These are phyloP conservation scores for Tipula confusa DNA, from an alignment of 2,888 invertebrate species.

Conservation along the genomic window DNA sequence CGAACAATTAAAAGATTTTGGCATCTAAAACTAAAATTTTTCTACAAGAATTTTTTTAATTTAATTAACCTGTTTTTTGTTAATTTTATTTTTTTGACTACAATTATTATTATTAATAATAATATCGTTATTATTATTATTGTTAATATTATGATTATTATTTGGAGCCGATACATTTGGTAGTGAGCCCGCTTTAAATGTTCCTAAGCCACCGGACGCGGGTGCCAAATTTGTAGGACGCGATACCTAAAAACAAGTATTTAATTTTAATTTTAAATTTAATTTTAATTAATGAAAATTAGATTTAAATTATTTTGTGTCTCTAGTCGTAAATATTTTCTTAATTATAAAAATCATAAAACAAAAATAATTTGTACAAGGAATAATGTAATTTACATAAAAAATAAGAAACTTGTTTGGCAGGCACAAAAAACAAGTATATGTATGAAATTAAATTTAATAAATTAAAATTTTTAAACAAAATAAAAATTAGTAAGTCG, in stretches of 20 bases:
- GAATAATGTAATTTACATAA: background rate
- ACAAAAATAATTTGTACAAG: background rate
- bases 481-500: background rate
- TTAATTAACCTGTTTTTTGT: constrained; percentile 29
- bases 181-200: constrained; percentile 35
- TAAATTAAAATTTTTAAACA: background rate
- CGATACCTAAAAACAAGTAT: constrained; percentile 21
- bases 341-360: background rate
- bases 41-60: constrained; percentile 6
- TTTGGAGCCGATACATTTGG: constrained; percentile 35
- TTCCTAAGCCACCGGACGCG: constrained; percentile 31
- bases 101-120: background rate
- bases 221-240: constrained; percentile 29
- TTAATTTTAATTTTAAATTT: background rate
- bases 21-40: background rate
- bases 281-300: background rate
- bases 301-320: background rate
- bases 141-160: background rate
- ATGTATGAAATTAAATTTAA: background rate
- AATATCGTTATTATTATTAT: background rate
- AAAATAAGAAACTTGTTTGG: background rate
- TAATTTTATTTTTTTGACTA: background rate
- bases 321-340: background rate
- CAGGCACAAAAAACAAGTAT: background rate
- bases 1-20: constrained; percentile 13